A percentile compares a stretch with the other conserved stretches of the same genome.
Evolutionary conservation across 2,888 invertebrate species (phyloP).

Genomic region (Girardia tigrina): DNA sequence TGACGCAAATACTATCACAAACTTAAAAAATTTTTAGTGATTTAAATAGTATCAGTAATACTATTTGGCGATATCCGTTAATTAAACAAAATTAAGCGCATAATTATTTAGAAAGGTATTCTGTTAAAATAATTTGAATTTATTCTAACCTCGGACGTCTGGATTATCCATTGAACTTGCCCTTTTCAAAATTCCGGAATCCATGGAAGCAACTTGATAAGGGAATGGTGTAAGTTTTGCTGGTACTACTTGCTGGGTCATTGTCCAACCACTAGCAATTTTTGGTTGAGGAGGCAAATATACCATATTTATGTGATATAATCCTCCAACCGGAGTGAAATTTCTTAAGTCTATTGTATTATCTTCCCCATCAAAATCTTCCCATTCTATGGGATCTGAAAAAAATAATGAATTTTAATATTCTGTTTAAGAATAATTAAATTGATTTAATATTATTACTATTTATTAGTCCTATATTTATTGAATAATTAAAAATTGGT

Average conservation of each 20-base stretch:
- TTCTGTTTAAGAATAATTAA: no score
- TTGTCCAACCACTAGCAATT: constrained; percentile 34
- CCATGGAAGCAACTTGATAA: not conserved
- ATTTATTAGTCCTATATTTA: no score
- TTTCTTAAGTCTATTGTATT: constrained; percentile 47
- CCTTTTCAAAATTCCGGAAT: not conserved
- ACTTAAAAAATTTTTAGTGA: no score
- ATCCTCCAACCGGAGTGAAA: constrained; percentile 45
- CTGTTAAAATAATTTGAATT: constrained; percentile 41
- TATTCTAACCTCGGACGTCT: not conserved
- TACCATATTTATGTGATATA: constrained; percentile 46
- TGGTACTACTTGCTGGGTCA: constrained; percentile 32
- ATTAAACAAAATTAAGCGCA: no score
- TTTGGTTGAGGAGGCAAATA: constrained; percentile 48
- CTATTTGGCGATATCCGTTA: no score
- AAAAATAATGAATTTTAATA: no score
- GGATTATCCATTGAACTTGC: not conserved
- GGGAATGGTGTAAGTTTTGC: constrained; percentile 26
- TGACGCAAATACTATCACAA: no score
- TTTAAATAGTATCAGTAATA: no score
- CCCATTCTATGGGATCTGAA: constrained; percentile 45
- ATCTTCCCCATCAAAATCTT: constrained; percentile 49
- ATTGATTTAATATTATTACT: no score
- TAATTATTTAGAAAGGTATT: no score
- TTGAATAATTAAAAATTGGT: no score